Conservation (phyloP, 2,797 vertebrate genomes). For the Poecilia wingei region DNA sequence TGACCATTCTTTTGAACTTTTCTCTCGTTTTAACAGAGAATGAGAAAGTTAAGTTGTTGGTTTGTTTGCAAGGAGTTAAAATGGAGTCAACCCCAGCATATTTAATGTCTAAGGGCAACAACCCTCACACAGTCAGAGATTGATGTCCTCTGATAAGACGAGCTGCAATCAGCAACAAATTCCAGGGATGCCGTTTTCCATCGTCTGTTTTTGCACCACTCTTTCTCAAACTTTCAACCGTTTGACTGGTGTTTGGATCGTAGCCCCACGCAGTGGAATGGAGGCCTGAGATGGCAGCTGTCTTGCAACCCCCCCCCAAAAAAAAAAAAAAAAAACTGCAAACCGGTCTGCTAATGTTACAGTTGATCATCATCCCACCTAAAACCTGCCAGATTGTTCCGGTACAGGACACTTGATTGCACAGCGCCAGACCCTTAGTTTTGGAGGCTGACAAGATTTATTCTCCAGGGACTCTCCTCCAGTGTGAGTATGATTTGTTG, state of each 20-base stretch:
- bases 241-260: not conserved
- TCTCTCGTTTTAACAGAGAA: not conserved
- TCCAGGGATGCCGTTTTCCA: not conserved
- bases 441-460: not conserved
- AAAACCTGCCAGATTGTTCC: slow-evolving; percentile 4
- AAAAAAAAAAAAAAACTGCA: not conserved
- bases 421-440: not conserved
- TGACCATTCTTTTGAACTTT: not conserved
- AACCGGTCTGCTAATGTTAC: not conserved
- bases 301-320: not conserved
- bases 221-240: not conserved
- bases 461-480: not conserved
- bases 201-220: not conserved
- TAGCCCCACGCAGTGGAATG: not conserved
- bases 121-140: not conserved
- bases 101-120: not conserved
- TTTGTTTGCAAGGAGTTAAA: not conserved
- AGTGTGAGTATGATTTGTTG: not conserved
- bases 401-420: not conserved
- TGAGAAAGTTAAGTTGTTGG: not conserved
- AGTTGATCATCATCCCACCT: not conserved
- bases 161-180: not conserved
- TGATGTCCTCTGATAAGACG: not conserved
- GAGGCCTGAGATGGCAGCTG: not conserved
- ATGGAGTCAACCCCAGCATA: not conserved